These are phyloP conservation scores for Salvelinus sp. DNA, from an alignment of 2,113 vertebrate species.

Conservation along the genomic window DNA sequence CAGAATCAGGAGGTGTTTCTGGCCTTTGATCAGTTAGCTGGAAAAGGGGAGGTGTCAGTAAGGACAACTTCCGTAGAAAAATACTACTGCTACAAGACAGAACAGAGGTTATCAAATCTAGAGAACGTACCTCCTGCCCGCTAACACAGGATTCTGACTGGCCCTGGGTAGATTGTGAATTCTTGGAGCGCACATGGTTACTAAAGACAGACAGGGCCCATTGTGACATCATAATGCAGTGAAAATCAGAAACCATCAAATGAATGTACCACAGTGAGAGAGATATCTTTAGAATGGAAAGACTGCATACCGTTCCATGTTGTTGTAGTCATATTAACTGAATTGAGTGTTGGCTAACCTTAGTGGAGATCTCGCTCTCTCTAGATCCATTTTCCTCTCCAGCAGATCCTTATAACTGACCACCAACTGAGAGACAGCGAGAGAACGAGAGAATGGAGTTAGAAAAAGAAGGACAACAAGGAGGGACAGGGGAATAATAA, in stretches of 20 bases:
- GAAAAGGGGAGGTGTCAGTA: neutral
- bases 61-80: neutral
- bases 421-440: constrained; percentile 54
- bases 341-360: constrained; percentile 55
- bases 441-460: neutral
- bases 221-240: constrained; percentile 3
- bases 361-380: constrained; percentile 60
- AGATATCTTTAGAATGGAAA: neutral
- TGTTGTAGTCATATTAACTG: neutral
- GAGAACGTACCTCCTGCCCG: constrained; percentile 13
- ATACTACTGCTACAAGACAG: neutral
- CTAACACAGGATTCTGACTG: constrained; percentile 23
- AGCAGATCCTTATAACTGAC: constrained; percentile 66
- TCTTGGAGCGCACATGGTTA: constrained; percentile 55
- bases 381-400: constrained; percentile 71
- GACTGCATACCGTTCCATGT: no score
- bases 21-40: constrained; percentile 45
- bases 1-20: constrained; percentile 46
- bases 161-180: constrained; percentile 44
- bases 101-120: neutral
- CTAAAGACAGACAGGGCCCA: constrained; percentile 41
- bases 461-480: neutral
- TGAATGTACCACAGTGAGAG: neutral
- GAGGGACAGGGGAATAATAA: neutral
- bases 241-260: neutral